Percentiles rank a stretch among this genome's conserved stretches.
Evolutionary conservation across 1,140 invertebrate species (phyloP).

Genomic region (Achroia grisella): DNA sequence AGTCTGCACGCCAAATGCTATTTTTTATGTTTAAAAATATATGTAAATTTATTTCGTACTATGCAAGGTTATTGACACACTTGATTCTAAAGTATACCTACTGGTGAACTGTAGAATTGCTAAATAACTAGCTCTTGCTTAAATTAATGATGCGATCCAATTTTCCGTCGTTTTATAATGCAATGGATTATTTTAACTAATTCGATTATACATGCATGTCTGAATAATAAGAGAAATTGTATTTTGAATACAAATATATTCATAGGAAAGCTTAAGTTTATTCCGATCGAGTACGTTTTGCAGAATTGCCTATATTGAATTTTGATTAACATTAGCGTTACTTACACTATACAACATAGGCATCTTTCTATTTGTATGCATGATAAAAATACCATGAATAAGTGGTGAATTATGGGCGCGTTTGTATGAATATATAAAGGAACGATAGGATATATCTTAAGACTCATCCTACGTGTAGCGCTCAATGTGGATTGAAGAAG

Average conservation of each 20-base stretch:
- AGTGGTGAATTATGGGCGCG: too few relatives aligned
- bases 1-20: slow-evolving; percentile 2
- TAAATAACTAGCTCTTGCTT: slow-evolving; percentile 40
- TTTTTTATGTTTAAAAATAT: slow-evolving; percentile 36
- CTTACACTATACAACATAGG: too few relatives aligned
- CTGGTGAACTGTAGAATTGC: slow-evolving; percentile 41
- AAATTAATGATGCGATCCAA: slow-evolving; percentile 47
- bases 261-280: slow-evolving; percentile 10
- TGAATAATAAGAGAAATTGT: slow-evolving; percentile 13
- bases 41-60: slow-evolving; percentile 51
- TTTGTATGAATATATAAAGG: too few relatives aligned
- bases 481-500: slow-evolving; percentile 23
- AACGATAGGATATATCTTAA: slow-evolving; percentile 8
- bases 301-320: slow-evolving; percentile 23
- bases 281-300: slow-evolving; percentile 21
- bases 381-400: too few relatives aligned
- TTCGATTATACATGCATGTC: neutral
- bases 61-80: slow-evolving; percentile 63
- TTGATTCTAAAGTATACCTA: slow-evolving; percentile 42
- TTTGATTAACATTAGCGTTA: slow-evolving; percentile 5
- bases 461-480: slow-evolving; percentile 33
- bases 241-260: slow-evolving; percentile 11
- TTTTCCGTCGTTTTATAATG: slow-evolving; percentile 28
- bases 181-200: too few relatives aligned
- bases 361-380: too few relatives aligned